Conservation (phyloP, 2,888 invertebrate species). For the Melangyna quadrimaculata region DNA sequence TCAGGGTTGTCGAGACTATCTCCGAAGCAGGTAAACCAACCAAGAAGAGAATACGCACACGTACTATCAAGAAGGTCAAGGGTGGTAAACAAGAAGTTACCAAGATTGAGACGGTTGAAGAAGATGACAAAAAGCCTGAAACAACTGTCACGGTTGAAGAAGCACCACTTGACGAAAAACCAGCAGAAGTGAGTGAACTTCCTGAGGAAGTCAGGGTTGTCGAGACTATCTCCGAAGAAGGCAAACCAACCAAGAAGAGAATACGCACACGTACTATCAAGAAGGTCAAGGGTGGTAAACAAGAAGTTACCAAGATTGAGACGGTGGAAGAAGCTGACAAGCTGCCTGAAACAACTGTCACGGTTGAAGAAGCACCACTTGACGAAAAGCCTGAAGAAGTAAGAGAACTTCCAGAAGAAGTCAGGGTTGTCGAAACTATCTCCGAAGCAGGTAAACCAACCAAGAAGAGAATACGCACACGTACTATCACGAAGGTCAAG, state of each 20-base stretch:
- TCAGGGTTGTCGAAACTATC: neutral
- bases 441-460: constrained; percentile 36
- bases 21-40: constrained; percentile 76
- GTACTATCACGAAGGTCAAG: constrained; percentile 39
- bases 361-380: constrained; percentile 55
- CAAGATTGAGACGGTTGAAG: constrained; percentile 79
- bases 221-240: constrained; percentile 80
- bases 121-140: constrained; percentile 80
- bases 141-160: constrained; percentile 75
- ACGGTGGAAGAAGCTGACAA: constrained; percentile 77
- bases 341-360: constrained; percentile 76
- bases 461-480: constrained; percentile 38
- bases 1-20: constrained; percentile 71
- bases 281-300: constrained; percentile 78
- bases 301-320: constrained; percentile 78
- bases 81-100: constrained; percentile 79
- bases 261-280: constrained; percentile 78
- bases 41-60: constrained; percentile 76
- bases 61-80: constrained; percentile 66
- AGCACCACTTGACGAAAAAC: constrained; percentile 73
- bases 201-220: constrained; percentile 78
- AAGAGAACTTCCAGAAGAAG: constrained; percentile 45
- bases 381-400: constrained; percentile 2
- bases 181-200: constrained; percentile 74
- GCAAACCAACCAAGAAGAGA: constrained; percentile 76